Evolutionary conservation across 2,797 vertebrate genomes (phyloP).

Genomic region (Mus spretus): DNA sequence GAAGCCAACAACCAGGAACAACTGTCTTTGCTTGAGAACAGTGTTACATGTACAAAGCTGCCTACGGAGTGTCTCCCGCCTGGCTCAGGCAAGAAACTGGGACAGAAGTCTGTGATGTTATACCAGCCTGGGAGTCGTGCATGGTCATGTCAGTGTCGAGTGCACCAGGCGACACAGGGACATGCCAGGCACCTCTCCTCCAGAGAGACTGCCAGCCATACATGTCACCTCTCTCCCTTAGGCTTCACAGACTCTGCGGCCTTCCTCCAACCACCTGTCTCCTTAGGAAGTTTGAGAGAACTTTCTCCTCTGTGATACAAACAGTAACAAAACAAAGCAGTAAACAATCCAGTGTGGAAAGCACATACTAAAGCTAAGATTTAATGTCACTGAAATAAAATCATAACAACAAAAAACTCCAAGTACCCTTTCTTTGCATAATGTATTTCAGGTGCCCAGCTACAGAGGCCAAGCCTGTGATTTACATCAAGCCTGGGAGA

Average conservation of each 20-base stretch:
- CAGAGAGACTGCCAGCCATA: not conserved
- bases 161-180: not conserved
- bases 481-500: constrained; percentile 37
- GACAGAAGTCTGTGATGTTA: not conserved
- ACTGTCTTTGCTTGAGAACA: not conserved
- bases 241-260: not conserved
- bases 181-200: constrained; percentile 38
- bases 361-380: not conserved
- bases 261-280: not conserved
- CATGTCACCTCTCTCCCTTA: not conserved
- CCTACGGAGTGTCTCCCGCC: not conserved
- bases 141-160: not conserved
- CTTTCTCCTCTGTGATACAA: not conserved
- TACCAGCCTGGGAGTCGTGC: not conserved
- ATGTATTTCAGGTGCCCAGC: not conserved
- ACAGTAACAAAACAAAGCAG: not conserved
- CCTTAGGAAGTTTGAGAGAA: constrained; percentile 37
- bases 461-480: not conserved
- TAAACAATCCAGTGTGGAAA: constrained; percentile 3
- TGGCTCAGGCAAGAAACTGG: not conserved
- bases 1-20: not conserved
- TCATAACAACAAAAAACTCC: not conserved
- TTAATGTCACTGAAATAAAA: not conserved
- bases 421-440: not conserved
- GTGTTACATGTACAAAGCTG: not conserved